phyloP scores from a whole-genome alignment of 1,140 invertebrate genomes.

The Pogonomyrmex californicus region DNA sequence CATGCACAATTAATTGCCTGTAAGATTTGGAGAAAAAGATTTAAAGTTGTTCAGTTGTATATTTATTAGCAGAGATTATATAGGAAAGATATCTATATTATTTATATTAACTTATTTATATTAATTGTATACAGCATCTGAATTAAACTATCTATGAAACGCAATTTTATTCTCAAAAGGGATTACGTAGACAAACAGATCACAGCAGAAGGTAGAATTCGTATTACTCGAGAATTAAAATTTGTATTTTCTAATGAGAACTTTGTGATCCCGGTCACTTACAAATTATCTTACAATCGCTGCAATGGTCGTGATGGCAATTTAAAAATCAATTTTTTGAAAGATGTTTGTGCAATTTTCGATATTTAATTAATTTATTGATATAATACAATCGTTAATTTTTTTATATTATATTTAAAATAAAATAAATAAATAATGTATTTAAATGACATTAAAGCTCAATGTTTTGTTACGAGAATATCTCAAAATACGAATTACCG shows the following conservation, averaged over 20 bases:
- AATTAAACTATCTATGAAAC: background rate
- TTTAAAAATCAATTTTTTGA: background rate
- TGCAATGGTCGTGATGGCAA: background rate
- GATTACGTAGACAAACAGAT: slow-evolving; percentile 1
- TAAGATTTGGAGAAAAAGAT: too few species aligned
- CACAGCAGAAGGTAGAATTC: background rate
- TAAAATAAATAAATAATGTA: background rate
- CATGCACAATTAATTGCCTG: too few species aligned
- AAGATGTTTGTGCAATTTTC: background rate
- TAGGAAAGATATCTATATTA: too few species aligned
- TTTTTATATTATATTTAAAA: background rate
- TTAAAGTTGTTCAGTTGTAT: too few species aligned
- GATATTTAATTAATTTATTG: slow-evolving; percentile 12
- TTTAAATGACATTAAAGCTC: background rate
- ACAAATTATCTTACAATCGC: slow-evolving; percentile 2
- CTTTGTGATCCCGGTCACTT: background rate
- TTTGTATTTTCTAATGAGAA: slow-evolving; percentile 3
- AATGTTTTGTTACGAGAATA: background rate
- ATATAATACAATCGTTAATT: background rate
- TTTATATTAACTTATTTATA: too few species aligned
- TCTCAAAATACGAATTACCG: background rate
- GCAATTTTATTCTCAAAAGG: slow-evolving; percentile 23
- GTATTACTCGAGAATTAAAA: slow-evolving; percentile 10
- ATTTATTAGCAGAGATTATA: too few species aligned
- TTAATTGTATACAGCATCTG: background rate